A percentile compares a stretch with the other conserved stretches of the same genome.
phyloP scores from a whole-genome alignment of 2,113 vertebrate genomes.

The Raja brachyura region DNA sequence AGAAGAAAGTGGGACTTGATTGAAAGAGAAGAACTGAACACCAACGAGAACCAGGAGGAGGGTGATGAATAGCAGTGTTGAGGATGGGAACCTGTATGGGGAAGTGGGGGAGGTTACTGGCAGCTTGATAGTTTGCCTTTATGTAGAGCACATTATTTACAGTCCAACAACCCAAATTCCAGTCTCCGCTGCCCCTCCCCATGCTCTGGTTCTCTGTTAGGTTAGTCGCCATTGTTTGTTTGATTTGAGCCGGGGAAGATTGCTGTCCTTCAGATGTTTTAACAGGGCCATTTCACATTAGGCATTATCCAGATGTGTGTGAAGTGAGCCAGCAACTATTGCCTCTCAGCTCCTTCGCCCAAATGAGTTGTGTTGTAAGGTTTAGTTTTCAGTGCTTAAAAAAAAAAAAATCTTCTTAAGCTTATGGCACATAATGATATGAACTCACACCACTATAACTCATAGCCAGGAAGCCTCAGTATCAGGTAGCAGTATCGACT shows the following conservation, averaged over 20 bases:
- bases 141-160: not conserved
- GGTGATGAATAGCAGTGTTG: not conserved
- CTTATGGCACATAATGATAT: not conserved
- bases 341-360: not conserved
- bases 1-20: not conserved
- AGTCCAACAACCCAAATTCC: not conserved
- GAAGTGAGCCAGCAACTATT: not conserved
- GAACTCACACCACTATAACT: not conserved
- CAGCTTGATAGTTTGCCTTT: not conserved
- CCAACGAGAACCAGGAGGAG: not conserved
- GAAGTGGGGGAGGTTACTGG: not conserved
- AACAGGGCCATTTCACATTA: not conserved
- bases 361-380: not conserved
- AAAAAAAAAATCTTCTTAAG: not conserved
- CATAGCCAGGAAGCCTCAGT: not conserved
- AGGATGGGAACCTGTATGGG: not conserved
- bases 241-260: not conserved
- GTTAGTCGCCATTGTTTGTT: not conserved
- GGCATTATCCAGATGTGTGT: not conserved
- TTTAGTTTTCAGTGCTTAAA: not conserved
- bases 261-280: slow-evolving; percentile 5
- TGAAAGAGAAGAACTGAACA: not conserved
- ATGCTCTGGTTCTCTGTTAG: not conserved
- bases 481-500: not conserved
- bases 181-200: not conserved